Evolutionary conservation across 2,888 invertebrate species (phyloP).

Genomic region (Euzophera pinguis): DNA sequence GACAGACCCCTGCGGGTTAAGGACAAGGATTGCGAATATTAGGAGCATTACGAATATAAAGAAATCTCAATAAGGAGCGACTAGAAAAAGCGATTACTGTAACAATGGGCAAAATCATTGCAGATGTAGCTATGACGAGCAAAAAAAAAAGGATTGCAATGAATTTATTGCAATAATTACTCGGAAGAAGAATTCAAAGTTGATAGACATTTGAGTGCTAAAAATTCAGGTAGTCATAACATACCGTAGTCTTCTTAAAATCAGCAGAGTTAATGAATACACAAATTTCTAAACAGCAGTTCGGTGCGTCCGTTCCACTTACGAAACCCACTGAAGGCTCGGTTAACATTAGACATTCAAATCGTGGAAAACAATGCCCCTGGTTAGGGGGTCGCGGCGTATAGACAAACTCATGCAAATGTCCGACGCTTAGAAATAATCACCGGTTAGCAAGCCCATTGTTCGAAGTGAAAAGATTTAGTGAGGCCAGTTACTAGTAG

Average conservation of each 20-base stretch:
- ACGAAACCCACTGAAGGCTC: conserved; percentile 58
- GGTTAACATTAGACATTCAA: conserved; percentile 65
- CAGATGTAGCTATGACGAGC: neutral
- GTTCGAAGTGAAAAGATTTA: conserved; percentile 51
- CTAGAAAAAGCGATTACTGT: neutral
- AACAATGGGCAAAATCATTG: neutral
- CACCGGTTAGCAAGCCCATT: conserved; percentile 47
- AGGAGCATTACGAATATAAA: neutral
- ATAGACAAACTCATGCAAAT: conserved; percentile 60
- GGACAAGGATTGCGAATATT: conserved; percentile 17
- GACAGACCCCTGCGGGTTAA: conserved; percentile 41
- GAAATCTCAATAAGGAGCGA: neutral
- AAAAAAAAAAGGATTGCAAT: too few species aligned
- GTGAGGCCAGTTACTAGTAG: conserved; percentile 34
- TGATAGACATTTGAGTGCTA: too few species aligned
- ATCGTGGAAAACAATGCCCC: conserved; percentile 60
- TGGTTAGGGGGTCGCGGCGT: conserved; percentile 55
- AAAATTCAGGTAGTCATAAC: too few species aligned
- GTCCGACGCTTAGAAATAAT: conserved; percentile 57
- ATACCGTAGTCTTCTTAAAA: too few species aligned
- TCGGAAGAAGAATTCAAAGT: too few species aligned
- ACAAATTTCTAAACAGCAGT: conserved; percentile 48
- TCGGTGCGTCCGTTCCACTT: conserved; percentile 52
- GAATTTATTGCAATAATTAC: too few species aligned
- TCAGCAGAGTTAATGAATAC: neutral